Conservation (phyloP, 2,797 vertebrate genomes). For the Emydoidea blandingii region DNA sequence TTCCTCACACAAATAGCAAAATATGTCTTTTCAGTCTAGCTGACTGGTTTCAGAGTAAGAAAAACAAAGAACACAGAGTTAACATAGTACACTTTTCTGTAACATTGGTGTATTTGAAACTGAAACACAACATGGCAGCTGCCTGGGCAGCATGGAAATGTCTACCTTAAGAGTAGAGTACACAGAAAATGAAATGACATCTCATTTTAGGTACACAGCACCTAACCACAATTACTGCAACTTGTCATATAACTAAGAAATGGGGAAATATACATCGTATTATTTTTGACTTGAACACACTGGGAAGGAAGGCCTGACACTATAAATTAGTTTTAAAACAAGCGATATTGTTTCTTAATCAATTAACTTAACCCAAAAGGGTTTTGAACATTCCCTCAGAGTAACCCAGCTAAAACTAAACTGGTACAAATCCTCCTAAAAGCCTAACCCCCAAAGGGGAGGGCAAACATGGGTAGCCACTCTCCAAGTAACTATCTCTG, state of each 20-base stretch:
- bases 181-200: background rate
- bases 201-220: background rate
- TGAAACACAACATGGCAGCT: background rate
- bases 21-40: background rate
- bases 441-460: background rate
- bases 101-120: background rate
- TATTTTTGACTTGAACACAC: background rate
- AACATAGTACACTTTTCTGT: background rate
- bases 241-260: background rate
- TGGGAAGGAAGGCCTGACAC: background rate
- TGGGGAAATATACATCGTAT: rapidly evolving
- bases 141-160: background rate
- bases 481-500: background rate
- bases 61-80: background rate
- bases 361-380: background rate
- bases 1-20: background rate
- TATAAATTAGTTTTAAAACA: background rate
- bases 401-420: background rate
- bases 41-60: background rate
- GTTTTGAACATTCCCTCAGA: background rate
- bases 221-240: background rate
- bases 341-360: rapidly evolving
- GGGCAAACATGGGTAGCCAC: background rate
- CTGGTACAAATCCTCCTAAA: background rate
- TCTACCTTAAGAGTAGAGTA: background rate